A percentile compares a stretch with the other conserved stretches of the same genome.
Conservation (phyloP, 1,140 invertebrate species). For the Chelonus insularis region DNA sequence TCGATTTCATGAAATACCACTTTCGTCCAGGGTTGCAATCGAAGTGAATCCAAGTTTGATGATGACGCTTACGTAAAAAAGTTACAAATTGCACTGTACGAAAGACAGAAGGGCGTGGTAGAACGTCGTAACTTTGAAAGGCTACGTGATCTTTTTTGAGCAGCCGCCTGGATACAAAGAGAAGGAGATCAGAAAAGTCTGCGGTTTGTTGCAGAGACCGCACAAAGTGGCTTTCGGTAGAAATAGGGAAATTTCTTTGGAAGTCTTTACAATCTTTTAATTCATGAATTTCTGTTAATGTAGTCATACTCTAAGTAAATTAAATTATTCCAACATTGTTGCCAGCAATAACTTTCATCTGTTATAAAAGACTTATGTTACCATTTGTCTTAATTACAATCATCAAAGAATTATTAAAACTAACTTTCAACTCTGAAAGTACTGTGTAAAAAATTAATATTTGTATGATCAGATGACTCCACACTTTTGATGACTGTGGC, state of each 20-base stretch:
- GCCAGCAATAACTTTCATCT: not conserved
- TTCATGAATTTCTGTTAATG: not conserved
- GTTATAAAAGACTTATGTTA: not conserved
- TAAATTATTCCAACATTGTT: not conserved
- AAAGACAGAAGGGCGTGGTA: conserved; percentile 9
- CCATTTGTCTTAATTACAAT: conserved; percentile 2
- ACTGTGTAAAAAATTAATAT: not conserved
- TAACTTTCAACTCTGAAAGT: not conserved
- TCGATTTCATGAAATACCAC: not conserved
- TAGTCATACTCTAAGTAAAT: not conserved
- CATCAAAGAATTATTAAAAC: not conserved
- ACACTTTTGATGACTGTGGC: not conserved
- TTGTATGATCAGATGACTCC: conserved; percentile 3
- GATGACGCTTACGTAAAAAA: not conserved
- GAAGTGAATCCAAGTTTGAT: not conserved
- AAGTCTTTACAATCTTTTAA: too few relatives aligned
- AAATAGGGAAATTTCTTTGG: not conserved
- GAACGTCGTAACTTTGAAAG: conserved; percentile 1
- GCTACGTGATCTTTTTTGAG: conserved; percentile 6
- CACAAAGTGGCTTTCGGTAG: not conserved
- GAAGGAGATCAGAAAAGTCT: not conserved
- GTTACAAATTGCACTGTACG: conserved; percentile 5
- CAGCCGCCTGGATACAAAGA: not conserved
- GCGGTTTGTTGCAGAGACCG: not conserved
- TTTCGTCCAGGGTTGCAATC: not conserved